Conservation (phyloP, 1,140 invertebrate species). For the Nylanderia fulva region DNA sequence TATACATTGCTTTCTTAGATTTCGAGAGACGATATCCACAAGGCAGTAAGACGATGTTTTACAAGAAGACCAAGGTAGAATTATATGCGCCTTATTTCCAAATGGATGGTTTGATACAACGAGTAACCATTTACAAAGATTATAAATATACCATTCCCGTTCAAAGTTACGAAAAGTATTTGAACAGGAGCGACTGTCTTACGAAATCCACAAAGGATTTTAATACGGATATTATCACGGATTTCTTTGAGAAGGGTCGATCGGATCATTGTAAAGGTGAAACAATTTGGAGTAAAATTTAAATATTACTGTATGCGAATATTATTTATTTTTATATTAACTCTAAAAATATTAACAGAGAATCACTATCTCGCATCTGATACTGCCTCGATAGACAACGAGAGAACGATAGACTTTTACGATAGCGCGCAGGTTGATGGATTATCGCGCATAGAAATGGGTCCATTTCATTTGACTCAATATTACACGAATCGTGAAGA, state of each 20-base stretch:
- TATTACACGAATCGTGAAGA: constrained; percentile 89
- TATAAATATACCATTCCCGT: constrained; percentile 88
- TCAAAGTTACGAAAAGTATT: constrained; percentile 89
- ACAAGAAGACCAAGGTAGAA: constrained; percentile 92
- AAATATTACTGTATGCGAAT: background rate
- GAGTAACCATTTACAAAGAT: constrained; percentile 90
- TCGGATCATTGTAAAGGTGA: constrained; percentile 89
- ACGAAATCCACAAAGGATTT: constrained; percentile 87
- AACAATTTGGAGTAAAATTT: constrained; percentile 6
- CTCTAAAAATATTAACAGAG: constrained; percentile 83
- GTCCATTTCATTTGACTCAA: constrained; percentile 88
- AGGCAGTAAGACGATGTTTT: constrained; percentile 90
- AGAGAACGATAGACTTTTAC: constrained; percentile 90
- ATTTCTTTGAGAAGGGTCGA: constrained; percentile 90
- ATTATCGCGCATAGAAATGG: constrained; percentile 88
- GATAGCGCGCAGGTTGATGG: constrained; percentile 89
- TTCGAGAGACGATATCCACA: constrained; percentile 91
- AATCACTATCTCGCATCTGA: constrained; percentile 87
- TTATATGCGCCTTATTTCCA: constrained; percentile 92
- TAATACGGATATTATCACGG: constrained; percentile 86
- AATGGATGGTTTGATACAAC: constrained; percentile 89
- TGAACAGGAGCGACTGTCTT: constrained; percentile 90
- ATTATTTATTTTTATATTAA: background rate
- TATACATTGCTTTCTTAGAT: constrained; percentile 84
- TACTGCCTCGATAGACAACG: constrained; percentile 86